Evolutionary conservation across 1,140 invertebrate species (phyloP).

Genomic region (Centruroides vittatus): DNA sequence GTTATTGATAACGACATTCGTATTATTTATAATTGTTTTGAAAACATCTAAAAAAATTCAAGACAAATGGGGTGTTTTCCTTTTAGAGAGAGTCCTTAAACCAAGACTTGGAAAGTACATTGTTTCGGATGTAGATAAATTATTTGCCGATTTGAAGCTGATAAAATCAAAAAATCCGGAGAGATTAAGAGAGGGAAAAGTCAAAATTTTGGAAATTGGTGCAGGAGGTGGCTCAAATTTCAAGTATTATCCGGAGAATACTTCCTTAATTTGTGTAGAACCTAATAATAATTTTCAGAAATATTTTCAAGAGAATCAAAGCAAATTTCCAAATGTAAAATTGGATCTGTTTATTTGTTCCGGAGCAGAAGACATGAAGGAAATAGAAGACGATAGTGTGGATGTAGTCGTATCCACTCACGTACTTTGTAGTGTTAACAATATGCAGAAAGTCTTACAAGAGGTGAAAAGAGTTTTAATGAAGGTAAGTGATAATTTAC

Average conservation of each 20-base stretch:
- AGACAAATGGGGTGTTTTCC: too few species aligned
- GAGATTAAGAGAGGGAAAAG: too few species aligned
- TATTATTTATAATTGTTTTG: too few species aligned
- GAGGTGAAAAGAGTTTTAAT: constrained; percentile 27
- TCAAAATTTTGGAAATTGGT: too few species aligned
- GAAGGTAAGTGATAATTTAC: constrained; percentile 13
- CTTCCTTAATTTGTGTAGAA: constrained; percentile 7
- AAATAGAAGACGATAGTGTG: constrained; percentile 21
- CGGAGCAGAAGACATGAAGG: constrained; percentile 25
- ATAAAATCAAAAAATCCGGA: too few species aligned
- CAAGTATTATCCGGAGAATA: neutral
- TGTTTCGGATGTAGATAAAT: too few species aligned
- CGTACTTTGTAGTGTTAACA: constrained; percentile 24
- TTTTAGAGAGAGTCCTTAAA: too few species aligned
- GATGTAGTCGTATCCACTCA: constrained; percentile 27
- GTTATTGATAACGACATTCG: too few species aligned
- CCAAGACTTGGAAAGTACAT: too few species aligned
- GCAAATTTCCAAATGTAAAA: constrained; percentile 3
- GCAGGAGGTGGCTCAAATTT: too few species aligned
- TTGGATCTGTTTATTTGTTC: neutral
- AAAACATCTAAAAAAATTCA: too few species aligned
- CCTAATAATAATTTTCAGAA: constrained; percentile 5
- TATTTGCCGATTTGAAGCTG: too few species aligned
- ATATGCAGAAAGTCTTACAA: constrained; percentile 18
- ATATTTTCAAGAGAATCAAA: constrained; percentile 7